These are phyloP conservation scores for Valencia hispanica DNA, from an alignment of 2,797 vertebrate genomes.

Conservation along the genomic window DNA sequence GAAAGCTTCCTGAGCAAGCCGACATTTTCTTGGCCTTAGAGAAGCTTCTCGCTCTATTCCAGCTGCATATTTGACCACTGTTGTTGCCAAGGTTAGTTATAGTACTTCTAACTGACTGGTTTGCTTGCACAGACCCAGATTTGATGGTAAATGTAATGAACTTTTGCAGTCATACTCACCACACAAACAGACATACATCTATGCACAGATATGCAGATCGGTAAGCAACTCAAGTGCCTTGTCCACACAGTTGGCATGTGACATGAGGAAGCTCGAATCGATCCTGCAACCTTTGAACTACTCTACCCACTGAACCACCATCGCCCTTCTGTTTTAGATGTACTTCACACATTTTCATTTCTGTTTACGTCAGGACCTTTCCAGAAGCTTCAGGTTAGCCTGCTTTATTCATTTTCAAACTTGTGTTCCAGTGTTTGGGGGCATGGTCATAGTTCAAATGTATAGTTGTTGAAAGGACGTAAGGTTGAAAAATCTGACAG, in stretches of 20 bases:
- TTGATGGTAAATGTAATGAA: no score
- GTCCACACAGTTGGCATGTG: no score
- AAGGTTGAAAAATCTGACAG: background rate
- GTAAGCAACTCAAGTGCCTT: no score
- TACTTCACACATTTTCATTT: background rate
- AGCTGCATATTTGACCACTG: background rate
- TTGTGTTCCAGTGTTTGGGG: background rate
- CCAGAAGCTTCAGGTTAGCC: background rate
- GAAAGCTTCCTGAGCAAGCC: background rate
- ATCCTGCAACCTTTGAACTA: no score
- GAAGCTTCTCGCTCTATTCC: background rate
- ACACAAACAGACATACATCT: no score
- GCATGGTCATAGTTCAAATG: background rate
- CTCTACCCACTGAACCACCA: no score
- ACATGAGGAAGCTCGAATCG: no score
- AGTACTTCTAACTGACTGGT: background rate
- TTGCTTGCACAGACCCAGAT: background rate
- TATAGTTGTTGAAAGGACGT: background rate
- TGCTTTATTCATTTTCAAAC: background rate
- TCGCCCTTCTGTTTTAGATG: background rate
- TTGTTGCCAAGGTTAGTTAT: no score
- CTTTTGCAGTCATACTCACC: no score
- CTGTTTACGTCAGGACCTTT: background rate
- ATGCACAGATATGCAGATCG: no score
- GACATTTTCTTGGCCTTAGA: background rate